Percentiles rank a stretch among this genome's conserved stretches.
These are phyloP conservation scores for Palythoa grandiflora DNA, from an alignment of 92 coral and sea anemone genomes.

Conservation along the genomic window DNA sequence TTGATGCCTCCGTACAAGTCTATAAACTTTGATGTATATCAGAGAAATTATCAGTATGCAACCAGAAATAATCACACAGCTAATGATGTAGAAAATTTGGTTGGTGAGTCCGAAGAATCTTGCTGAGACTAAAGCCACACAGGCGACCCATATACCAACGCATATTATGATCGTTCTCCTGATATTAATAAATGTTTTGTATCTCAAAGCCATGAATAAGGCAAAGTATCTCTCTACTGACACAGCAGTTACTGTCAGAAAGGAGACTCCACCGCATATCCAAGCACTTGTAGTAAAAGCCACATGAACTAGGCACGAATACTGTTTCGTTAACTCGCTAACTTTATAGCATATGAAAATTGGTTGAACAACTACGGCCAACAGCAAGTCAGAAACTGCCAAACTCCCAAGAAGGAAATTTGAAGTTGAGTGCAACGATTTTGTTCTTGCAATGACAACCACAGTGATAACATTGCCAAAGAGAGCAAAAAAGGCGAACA, in stretches of 20 bases:
- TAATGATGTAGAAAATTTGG: constrained; percentile 39
- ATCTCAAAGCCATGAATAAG: constrained; percentile 64
- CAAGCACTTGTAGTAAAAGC: constrained; percentile 69
- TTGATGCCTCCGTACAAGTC: constrained; percentile 68
- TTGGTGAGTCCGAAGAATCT: constrained; percentile 59
- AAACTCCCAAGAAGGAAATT: constrained; percentile 70
- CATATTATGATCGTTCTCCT: constrained; percentile 46
- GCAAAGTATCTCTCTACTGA: constrained; percentile 69
- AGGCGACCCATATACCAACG: constrained; percentile 51
- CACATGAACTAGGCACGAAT: constrained; percentile 60
- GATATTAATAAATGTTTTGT: constrained; percentile 45
- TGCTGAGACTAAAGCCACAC: constrained; percentile 54
- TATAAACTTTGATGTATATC: constrained; percentile 56
- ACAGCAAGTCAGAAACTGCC: constrained; percentile 61
- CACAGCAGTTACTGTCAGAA: constrained; percentile 66
- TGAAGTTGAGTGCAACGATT: constrained; percentile 65
- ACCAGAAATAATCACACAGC: constrained; percentile 45
- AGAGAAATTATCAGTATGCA: constrained; percentile 52
- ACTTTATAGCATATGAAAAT: constrained; percentile 63
- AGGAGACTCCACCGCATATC: constrained; percentile 69
- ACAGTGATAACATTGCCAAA: constrained; percentile 58
- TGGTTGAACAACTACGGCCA: constrained; percentile 63
- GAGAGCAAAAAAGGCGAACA: constrained; percentile 55
- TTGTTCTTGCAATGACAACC: constrained; percentile 52
- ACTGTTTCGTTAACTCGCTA: constrained; percentile 60